These are phyloP conservation scores for Oenanthe oenanthe DNA, from an alignment of 2,113 vertebrate species.

Conservation along the genomic window DNA sequence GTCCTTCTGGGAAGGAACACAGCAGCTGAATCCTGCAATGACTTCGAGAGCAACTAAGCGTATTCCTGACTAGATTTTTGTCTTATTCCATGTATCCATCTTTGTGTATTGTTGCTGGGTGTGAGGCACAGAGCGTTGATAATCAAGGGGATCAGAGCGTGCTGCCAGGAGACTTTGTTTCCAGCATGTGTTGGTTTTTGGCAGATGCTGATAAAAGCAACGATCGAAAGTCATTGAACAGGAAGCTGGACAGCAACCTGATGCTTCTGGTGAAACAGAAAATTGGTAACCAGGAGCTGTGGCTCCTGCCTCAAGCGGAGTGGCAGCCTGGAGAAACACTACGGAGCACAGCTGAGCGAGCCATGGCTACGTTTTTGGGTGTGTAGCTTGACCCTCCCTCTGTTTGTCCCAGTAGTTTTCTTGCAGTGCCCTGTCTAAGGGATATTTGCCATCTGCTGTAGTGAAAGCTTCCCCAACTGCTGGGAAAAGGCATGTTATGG, in stretches of 20 bases:
- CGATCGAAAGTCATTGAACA: slow-evolving; percentile 75
- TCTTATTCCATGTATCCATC: rapidly evolving
- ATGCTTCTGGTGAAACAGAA: slow-evolving; percentile 86
- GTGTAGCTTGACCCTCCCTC: not conserved
- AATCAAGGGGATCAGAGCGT: not conserved
- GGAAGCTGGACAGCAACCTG: slow-evolving; percentile 85
- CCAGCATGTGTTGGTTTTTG: not conserved
- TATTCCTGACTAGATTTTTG: not conserved
- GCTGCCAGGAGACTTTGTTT: not conserved
- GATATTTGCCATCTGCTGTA: not conserved
- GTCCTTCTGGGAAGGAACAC: not conserved
- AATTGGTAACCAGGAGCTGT: slow-evolving; percentile 81
- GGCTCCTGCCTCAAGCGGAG: slow-evolving; percentile 89
- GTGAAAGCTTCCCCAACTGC: not conserved
- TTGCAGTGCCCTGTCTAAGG: not conserved
- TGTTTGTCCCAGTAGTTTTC: not conserved
- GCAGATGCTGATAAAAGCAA: slow-evolving; percentile 80
- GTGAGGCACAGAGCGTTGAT: not conserved
- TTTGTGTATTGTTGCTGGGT: not conserved
- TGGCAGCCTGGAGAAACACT: slow-evolving; percentile 91
- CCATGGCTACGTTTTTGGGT: slow-evolving; percentile 82
- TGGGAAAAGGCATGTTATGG: not conserved
- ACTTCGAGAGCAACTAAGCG: not conserved
- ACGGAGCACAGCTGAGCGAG: slow-evolving; percentile 86
- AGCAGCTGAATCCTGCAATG: not conserved